A percentile compares a stretch with the other conserved stretches of the same genome.
phyloP scores from a whole-genome alignment of 2,113 vertebrate genomes.

The Pedionomus torquatus region DNA sequence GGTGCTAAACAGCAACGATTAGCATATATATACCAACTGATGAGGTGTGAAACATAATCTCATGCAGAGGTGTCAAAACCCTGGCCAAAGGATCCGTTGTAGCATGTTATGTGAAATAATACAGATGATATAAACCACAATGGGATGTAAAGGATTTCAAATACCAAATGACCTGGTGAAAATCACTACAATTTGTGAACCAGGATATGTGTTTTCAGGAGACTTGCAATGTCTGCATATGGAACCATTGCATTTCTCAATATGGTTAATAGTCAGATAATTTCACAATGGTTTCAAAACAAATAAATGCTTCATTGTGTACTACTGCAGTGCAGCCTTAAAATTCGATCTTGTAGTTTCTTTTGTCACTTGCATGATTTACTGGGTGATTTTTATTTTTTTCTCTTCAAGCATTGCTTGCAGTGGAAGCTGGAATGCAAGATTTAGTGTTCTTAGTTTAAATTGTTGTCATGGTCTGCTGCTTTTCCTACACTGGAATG shows the following conservation, averaged over 20 bases:
- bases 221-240: not conserved
- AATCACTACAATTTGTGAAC: not conserved
- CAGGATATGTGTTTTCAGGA: not conserved
- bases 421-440: not conserved
- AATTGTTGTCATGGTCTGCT: slow-evolving; percentile 11
- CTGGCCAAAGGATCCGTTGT: slow-evolving; percentile 21
- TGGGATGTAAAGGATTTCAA: not conserved
- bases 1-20: slow-evolving; percentile 62
- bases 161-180: not conserved
- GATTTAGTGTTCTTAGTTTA: slow-evolving; percentile 14
- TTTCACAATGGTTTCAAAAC: not conserved
- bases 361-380: not conserved
- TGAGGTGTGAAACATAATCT: slow-evolving; percentile 57
- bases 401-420: not conserved
- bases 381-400: not conserved
- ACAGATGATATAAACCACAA: not conserved
- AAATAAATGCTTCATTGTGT: not conserved
- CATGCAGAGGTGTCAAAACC: slow-evolving; percentile 67
- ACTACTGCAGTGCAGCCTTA: not conserved
- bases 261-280: not conserved
- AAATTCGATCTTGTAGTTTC: not conserved
- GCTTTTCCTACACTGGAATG: slow-evolving; percentile 7
- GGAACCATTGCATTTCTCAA: not conserved
- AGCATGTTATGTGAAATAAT: not conserved
- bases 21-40: slow-evolving; percentile 53